Percentiles rank a stretch among this genome's conserved stretches.
phyloP scores from a whole-genome alignment of 2,113 vertebrate species.

The Corvus moneduloides region DNA sequence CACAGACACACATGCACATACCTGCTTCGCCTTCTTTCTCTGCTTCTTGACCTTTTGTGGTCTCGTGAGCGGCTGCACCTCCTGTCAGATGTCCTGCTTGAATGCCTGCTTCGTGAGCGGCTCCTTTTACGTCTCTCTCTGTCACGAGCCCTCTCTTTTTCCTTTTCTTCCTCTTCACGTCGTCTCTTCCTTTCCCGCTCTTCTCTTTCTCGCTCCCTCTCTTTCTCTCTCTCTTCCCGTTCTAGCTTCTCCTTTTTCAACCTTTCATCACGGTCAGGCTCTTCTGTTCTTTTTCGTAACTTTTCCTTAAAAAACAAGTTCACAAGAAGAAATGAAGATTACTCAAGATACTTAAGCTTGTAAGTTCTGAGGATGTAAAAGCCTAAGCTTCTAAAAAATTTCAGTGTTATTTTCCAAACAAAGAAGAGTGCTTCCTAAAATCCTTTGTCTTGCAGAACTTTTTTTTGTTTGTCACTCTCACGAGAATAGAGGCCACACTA shows the following conservation, averaged over 20 bases:
- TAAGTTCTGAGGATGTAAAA: not conserved
- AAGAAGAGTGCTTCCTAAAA: not conserved
- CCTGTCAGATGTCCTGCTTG: slow-evolving; percentile 90
- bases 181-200: slow-evolving; percentile 81
- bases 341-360: not conserved
- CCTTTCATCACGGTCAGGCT: slow-evolving; percentile 87
- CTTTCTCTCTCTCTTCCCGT: slow-evolving; percentile 79
- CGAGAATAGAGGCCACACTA: not conserved
- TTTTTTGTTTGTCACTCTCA: not conserved
- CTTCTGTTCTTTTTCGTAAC: slow-evolving; percentile 84
- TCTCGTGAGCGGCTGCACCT: slow-evolving; percentile 91
- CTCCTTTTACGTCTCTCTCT: slow-evolving; percentile 90
- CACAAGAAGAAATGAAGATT: not conserved
- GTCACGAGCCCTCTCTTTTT: slow-evolving; percentile 82
- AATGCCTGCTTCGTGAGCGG: slow-evolving; percentile 90
- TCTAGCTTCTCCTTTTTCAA: slow-evolving; percentile 85
- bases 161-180: slow-evolving; percentile 81
- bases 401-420: not conserved
- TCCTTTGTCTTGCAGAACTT: not conserved
- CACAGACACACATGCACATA: not conserved
- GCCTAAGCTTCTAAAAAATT: not conserved
- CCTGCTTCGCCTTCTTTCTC: slow-evolving; percentile 95
- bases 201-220: slow-evolving; percentile 83
- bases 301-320: slow-evolving; percentile 73
- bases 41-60: slow-evolving; percentile 92